A percentile compares a stretch with the other conserved stretches of the same genome.
phyloP scores from a whole-genome alignment of 1,140 invertebrate species.

The Phortica variegata region DNA sequence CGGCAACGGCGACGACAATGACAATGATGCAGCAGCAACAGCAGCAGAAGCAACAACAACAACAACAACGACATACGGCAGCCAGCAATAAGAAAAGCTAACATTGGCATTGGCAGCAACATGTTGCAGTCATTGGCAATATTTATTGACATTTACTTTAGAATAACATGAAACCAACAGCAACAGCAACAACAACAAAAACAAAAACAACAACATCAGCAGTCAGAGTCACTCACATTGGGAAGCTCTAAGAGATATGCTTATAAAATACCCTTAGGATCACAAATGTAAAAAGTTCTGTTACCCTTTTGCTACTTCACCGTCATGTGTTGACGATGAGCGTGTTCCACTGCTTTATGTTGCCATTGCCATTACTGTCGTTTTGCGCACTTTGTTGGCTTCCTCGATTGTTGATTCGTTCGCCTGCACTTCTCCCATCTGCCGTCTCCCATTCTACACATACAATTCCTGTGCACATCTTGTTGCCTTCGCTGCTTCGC shows the following conservation, averaged over 20 bases:
- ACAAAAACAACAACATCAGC: constrained; percentile 14
- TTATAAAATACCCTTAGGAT: neutral
- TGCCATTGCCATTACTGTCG: too few relatives aligned
- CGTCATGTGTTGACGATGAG: neutral
- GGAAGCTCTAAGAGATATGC: neutral
- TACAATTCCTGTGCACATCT: neutral
- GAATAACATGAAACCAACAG: constrained; percentile 9
- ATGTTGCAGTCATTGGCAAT: constrained; percentile 30
- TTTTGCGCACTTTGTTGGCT: too few relatives aligned
- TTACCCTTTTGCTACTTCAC: neutral
- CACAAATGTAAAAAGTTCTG: neutral
- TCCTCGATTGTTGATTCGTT: too few relatives aligned
- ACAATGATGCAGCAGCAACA: constrained; percentile 7
- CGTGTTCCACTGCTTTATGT: neutral
- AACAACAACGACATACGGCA: constrained; percentile 26
- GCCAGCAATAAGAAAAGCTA: neutral
- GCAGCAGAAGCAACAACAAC: constrained; percentile 29
- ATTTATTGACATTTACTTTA: constrained; percentile 48
- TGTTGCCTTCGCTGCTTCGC: constrained; percentile 6
- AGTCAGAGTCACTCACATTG: constrained; percentile 7
- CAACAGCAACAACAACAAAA: constrained; percentile 8
- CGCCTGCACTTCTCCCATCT: too few relatives aligned
- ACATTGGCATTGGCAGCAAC: constrained; percentile 18
- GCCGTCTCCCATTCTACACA: too few relatives aligned
- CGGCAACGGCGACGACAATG: constrained; percentile 13